Evolutionary conservation across 2,888 invertebrate species (phyloP), one percentile per base, ranked within the genome.

Genomic region (Toxonevra muliebris): DNA sequence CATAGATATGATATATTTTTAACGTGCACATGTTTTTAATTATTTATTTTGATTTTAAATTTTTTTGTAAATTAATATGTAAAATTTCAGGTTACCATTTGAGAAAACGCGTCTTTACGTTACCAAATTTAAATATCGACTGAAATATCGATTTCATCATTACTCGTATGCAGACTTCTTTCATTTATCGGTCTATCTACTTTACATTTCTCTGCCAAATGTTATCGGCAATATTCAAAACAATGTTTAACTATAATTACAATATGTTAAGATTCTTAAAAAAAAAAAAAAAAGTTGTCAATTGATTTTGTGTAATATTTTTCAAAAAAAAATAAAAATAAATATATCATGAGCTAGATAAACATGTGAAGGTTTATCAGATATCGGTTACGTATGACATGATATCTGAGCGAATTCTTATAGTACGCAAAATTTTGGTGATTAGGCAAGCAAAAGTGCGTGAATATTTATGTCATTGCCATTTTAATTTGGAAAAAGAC

Each of bases 71-170:
- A 19, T 20, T 7, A 45, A 55, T 43, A n/a, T n/a, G n/a, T n/a
- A n/a, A n/a, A 48, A 7, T 48, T 8, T 48, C 11, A 1, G n/a
- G 11, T 65, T 10, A 42, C 41, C 40, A 43, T 48, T 1, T 13
- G 20, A 65, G n/a, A 53, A 42, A 5, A 54, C 15, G 17, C 11
- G 17, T 60, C 43, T 55, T 57, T 7, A 57, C 57, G 41, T 20
- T 61, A 8, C 48, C 41, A 61, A 48, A 13, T 54, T 41, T n/a
- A 48, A 61, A 50, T 40, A 42, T 43, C 48, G 9, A 66, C 61
- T 66, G 45, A 55, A 66, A 52, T 30, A 15, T n/a, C 42, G 48
- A 8, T 43, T 41, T 12, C 30, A 7, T 15, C 13, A 13, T 41
- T 45, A 17, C 41, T 48, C 17, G 10, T 17, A 40, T 11, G 15